A percentile compares a stretch with the other conserved stretches of the same genome.
Evolutionary conservation across 64 coral and sea anemone species (phyloP).

Genomic region (Stichodactyla helianthus): DNA sequence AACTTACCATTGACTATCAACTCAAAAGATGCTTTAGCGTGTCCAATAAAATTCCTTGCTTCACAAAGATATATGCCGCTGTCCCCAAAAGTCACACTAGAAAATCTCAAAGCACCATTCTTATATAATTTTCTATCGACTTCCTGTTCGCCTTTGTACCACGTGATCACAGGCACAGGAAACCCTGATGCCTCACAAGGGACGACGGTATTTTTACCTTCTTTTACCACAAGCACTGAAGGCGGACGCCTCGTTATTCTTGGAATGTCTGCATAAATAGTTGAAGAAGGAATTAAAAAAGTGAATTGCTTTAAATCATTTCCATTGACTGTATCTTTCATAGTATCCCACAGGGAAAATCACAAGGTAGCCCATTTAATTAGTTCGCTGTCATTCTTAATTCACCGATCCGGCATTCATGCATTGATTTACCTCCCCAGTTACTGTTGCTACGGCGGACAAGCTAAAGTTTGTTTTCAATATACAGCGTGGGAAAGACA

Average conservation of each 20-base stretch:
- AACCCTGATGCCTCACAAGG: conserved; percentile 49
- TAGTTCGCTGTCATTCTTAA: no score
- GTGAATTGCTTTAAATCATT: neutral
- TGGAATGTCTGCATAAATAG: conserved; percentile 36
- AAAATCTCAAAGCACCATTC: conserved; percentile 40
- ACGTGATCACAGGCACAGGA: conserved; percentile 64
- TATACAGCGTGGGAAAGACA: no score
- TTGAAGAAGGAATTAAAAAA: neutral
- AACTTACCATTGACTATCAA: conserved; percentile 58
- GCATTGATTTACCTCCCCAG: no score
- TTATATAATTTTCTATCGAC: conserved; percentile 1
- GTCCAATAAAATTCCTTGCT: conserved; percentile 65
- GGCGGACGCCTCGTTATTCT: conserved; percentile 27
- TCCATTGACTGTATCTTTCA: no score
- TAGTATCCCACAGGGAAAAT: no score
- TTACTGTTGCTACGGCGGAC: no score
- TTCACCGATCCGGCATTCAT: no score
- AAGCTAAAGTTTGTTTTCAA: no score
- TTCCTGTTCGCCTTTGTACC: conserved; percentile 34
- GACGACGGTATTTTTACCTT: conserved; percentile 41
- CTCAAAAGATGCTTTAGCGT: conserved; percentile 5
- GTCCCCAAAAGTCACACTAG: conserved; percentile 41
- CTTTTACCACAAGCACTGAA: conserved; percentile 5
- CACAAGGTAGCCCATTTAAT: no score
- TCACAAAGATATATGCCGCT: conserved; percentile 58